Evolutionary conservation across 2,113 vertebrate species (phyloP).

Genomic region (Elephantulus edwardii): DNA sequence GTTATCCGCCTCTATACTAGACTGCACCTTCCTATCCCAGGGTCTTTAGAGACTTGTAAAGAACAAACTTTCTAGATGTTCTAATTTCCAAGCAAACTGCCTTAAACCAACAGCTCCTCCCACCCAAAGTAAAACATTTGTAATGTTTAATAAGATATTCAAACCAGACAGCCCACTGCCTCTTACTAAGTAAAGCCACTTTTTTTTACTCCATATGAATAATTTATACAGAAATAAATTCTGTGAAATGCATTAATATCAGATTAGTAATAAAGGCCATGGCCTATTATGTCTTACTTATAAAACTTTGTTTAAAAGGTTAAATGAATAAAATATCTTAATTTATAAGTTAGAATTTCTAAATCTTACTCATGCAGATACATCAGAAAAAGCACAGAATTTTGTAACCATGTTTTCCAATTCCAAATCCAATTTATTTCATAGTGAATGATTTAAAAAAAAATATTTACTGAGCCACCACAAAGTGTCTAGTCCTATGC

Average conservation of each 20-base stretch:
- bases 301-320: slow-evolving; percentile 55
- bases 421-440: slow-evolving; percentile 55
- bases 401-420: slow-evolving; percentile 42
- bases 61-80: slow-evolving; percentile 10
- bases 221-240: slow-evolving; percentile 64
- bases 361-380: slow-evolving; percentile 45
- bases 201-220: slow-evolving; percentile 51
- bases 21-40: background rate
- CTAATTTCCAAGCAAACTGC: slow-evolving; percentile 37
- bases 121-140: background rate
- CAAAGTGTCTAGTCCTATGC: background rate
- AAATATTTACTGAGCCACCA: slow-evolving; percentile 46
- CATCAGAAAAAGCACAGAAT: background rate
- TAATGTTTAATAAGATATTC: slow-evolving; percentile 40
- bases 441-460: slow-evolving; percentile 38
- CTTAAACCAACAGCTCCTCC: background rate
- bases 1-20: background rate
- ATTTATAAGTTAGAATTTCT: slow-evolving; percentile 57
- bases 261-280: slow-evolving; percentile 30
- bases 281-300: slow-evolving; percentile 10
- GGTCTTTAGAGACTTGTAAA: background rate
- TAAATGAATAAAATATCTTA: slow-evolving; percentile 61
- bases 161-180: slow-evolving; percentile 17
- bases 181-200: background rate
- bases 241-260: slow-evolving; percentile 52